Percentiles rank a stretch among this genome's conserved stretches.
phyloP scores from a whole-genome alignment of 2,797 vertebrate genomes.

The Tiaroga cobitis region DNA sequence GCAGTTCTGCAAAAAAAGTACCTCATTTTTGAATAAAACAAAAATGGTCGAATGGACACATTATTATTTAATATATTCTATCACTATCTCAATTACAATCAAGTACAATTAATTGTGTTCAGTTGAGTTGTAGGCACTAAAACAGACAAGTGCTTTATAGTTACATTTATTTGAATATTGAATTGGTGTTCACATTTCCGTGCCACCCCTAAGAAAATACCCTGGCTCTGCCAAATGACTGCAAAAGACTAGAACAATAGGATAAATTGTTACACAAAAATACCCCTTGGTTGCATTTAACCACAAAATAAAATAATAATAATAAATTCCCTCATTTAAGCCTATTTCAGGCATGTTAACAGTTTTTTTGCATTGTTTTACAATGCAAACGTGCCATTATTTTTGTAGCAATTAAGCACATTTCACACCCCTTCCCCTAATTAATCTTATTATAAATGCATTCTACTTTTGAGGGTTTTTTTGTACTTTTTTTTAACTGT shows the following conservation, averaged over 20 bases:
- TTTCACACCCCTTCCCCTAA: neutral
- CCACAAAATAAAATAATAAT: neutral
- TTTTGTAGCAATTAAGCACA: neutral
- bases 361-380: neutral
- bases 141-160: neutral
- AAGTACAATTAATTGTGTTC: neutral
- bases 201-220: neutral
- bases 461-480: neutral
- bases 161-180: neutral
- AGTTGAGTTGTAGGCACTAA: neutral
- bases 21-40: neutral
- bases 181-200: neutral
- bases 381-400: neutral
- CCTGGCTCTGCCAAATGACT: neutral
- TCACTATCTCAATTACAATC: neutral
- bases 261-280: neutral
- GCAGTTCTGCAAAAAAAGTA: neutral
- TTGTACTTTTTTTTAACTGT: neutral
- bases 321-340: neutral
- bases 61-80: neutral
- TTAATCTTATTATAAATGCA: neutral
- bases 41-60: neutral
- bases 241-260: neutral
- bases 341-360: neutral
- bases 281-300: neutral